Evolutionary conservation across 1,140 invertebrate genomes (phyloP).

Genomic region (Penaeus chinensis): DNA sequence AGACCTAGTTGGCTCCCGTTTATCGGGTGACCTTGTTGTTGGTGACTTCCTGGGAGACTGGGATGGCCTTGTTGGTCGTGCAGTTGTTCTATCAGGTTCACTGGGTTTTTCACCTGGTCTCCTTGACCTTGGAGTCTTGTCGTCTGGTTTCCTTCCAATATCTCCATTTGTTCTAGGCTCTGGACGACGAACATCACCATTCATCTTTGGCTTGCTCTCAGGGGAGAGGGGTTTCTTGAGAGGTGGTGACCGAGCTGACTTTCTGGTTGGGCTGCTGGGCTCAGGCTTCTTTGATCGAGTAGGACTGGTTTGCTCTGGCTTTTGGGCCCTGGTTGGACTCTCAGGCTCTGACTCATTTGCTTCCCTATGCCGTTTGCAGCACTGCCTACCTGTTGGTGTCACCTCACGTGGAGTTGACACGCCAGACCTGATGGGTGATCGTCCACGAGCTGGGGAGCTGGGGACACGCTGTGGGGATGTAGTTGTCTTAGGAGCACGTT

Average conservation of each 20-base stretch:
- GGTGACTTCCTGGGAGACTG: conserved; percentile 48
- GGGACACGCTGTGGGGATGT: conserved; percentile 43
- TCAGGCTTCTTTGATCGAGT: no score
- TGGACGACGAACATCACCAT: conserved; percentile 45
- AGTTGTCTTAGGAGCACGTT: conserved; percentile 29
- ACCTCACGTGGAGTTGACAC: conserved; percentile 47
- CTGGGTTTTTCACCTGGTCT: conserved; percentile 24
- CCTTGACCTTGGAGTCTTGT: conserved; percentile 34
- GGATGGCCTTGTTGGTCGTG: conserved; percentile 33
- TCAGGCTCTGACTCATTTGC: conserved; percentile 28
- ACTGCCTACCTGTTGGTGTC: conserved; percentile 50
- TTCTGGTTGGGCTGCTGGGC: no score
- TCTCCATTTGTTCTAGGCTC: conserved; percentile 48
- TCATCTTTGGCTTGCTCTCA: conserved; percentile 46
- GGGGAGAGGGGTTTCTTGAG: conserved; percentile 43
- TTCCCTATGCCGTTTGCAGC: conserved; percentile 43
- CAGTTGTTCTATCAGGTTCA: conserved; percentile 42
- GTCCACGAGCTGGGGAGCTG: conserved; percentile 37
- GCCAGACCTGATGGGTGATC: conserved; percentile 36
- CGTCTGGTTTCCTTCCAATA: conserved; percentile 21
- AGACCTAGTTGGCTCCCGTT: conserved; percentile 37
- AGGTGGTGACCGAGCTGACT: conserved; percentile 8
- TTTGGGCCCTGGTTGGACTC: conserved; percentile 45
- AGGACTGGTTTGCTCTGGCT: no score
- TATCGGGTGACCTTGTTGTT: conserved; percentile 48